Percentiles rank a stretch among this genome's conserved stretches.
Evolutionary conservation across 2,797 vertebrate genomes (phyloP).

Genomic region (Nannoperca australis): DNA sequence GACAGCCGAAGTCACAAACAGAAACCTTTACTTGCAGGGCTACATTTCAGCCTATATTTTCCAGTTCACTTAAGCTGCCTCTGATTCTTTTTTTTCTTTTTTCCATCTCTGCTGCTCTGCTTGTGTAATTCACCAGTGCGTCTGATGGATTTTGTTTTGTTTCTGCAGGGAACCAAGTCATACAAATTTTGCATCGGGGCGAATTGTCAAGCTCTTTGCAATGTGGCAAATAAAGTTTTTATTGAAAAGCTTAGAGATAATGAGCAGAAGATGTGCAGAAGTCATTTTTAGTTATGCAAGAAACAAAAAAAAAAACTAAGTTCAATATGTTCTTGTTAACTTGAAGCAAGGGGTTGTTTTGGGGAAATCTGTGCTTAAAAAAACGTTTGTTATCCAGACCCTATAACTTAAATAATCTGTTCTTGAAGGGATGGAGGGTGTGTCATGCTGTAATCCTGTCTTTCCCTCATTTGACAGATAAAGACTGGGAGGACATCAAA

Average conservation of each 20-base stretch:
- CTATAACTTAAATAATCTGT: constrained; percentile 50
- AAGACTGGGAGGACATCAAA: constrained; percentile 99
- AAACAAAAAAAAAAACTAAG: neutral
- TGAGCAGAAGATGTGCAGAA: neutral
- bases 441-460: constrained; percentile 54
- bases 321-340: neutral
- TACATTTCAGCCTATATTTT: constrained; percentile 68
- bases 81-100: constrained; percentile 24
- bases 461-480: constrained; percentile 89
- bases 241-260: neutral
- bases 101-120: constrained; percentile 41
- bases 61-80: constrained; percentile 64
- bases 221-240: neutral
- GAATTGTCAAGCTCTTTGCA: neutral
- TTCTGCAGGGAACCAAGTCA: constrained; percentile 9
- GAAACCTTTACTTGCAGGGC: constrained; percentile 55
- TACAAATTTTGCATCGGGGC: neutral
- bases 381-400: constrained; percentile 37
- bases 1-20: constrained; percentile 51
- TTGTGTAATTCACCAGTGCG: constrained; percentile 46
- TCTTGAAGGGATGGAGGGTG: constrained; percentile 41
- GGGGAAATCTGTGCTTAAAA: constrained; percentile 19
- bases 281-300: neutral
- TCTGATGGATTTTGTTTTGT: constrained; percentile 46
- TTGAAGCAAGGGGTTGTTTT: constrained; percentile 1